These are phyloP conservation scores for Callimorpha dominula DNA, from an alignment of 2,888 invertebrate species.

Conservation along the genomic window DNA sequence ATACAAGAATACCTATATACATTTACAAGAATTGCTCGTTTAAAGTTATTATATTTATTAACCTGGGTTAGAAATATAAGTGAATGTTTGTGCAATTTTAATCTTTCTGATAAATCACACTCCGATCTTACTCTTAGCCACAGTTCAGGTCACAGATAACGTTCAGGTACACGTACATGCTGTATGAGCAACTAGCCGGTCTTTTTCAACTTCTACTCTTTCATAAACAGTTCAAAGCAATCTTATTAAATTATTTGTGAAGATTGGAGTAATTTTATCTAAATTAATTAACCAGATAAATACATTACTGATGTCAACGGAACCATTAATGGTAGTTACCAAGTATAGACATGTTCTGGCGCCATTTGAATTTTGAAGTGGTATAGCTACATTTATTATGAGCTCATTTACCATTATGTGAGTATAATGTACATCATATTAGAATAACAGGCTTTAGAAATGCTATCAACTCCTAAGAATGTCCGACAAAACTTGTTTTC, in stretches of 20 bases:
- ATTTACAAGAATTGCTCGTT: too few relatives aligned
- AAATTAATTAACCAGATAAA: not conserved
- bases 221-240: not conserved
- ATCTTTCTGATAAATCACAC: too few relatives aligned
- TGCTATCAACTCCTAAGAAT: not conserved
- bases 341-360: not conserved
- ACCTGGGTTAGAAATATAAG: too few relatives aligned
- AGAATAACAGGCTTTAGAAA: not conserved
- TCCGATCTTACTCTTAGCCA: too few relatives aligned
- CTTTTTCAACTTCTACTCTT: not conserved
- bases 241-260: not conserved
- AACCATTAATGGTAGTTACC: not conserved
- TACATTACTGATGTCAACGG: not conserved
- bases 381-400: not conserved
- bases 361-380: not conserved
- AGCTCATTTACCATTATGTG: not conserved
- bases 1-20: too few relatives aligned
- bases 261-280: not conserved
- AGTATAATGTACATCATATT: not conserved
- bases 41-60: too few relatives aligned
- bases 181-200: not conserved
- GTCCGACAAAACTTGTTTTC: conserved; percentile 2
- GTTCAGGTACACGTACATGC: not conserved
- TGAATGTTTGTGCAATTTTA: too few relatives aligned
- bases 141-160: too few relatives aligned